phyloP scores from a whole-genome alignment of 2,113 vertebrate genomes.

The Saiga tatarica region DNA sequence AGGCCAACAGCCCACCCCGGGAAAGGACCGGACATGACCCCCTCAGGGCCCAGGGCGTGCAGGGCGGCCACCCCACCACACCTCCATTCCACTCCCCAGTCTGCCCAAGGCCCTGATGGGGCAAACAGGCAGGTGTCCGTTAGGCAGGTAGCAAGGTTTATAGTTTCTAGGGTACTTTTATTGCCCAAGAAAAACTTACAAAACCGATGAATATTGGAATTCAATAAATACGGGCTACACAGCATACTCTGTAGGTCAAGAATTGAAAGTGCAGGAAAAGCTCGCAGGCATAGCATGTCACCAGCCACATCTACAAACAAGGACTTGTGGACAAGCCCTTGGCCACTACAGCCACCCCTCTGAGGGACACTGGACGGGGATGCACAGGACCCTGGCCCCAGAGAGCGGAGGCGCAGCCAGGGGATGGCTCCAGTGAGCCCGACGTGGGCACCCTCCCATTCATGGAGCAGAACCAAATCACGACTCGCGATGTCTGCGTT shows the following conservation, averaged over 20 bases:
- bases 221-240: not conserved
- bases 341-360: not conserved
- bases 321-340: not conserved
- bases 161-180: not conserved
- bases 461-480: accelerated
- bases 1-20: not conserved
- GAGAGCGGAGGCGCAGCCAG: not conserved
- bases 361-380: not conserved
- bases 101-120: not conserved
- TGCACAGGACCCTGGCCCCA: not conserved
- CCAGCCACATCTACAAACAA: not conserved
- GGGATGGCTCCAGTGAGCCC: not conserved
- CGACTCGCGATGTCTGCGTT: not conserved
- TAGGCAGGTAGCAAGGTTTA: not conserved
- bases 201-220: not conserved
- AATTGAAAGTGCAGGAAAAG: not conserved
- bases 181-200: not conserved
- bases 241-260: not conserved
- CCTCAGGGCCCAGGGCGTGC: not conserved
- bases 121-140: not conserved
- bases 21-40: not conserved
- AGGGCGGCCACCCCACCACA: not conserved
- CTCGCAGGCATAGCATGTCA: not conserved
- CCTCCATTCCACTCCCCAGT: not conserved
- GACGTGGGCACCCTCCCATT: accelerated